Percentiles rank a stretch among this genome's conserved stretches.
Evolutionary conservation across 2,888 invertebrate species (phyloP).

Genomic region (Glyphotaelius pellucidus): DNA sequence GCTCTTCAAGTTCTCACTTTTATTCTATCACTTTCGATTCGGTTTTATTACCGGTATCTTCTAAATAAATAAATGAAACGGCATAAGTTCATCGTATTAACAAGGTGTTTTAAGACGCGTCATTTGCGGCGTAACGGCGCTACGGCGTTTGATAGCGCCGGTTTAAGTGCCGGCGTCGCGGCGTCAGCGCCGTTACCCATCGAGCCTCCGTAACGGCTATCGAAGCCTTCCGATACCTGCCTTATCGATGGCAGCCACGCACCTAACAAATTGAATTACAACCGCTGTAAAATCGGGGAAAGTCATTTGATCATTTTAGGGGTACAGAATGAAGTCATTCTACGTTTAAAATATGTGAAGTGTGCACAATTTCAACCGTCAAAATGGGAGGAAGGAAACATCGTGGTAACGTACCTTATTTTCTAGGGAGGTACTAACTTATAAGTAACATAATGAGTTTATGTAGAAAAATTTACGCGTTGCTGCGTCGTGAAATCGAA

Average conservation of each 20-base stretch:
- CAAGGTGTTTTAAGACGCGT: conserved; percentile 54
- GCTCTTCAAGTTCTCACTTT: not conserved
- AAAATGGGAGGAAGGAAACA: not conserved
- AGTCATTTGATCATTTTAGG: conserved; percentile 60
- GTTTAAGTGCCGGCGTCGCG: conserved; percentile 53
- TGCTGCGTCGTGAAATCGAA: no score
- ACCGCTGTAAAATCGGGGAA: conserved; percentile 59
- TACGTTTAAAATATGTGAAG: not conserved
- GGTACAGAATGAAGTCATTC: conserved; percentile 21
- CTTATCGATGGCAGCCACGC: conserved; percentile 59
- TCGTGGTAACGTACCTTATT: not conserved
- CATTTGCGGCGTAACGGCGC: conserved; percentile 59
- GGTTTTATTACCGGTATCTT: conserved; percentile 34
- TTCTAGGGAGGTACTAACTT: not conserved
- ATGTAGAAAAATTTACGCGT: not conserved
- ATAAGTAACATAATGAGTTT: not conserved
- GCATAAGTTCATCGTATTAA: conserved; percentile 13
- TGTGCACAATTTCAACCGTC: not conserved
- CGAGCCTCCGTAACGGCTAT: conserved; percentile 47
- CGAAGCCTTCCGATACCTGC: conserved; percentile 57
- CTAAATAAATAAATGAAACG: conserved; percentile 29
- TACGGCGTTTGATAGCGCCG: conserved; percentile 50
- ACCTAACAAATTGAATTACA: conserved; percentile 64
- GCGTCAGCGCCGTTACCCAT: conserved; percentile 30
- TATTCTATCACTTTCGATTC: not conserved